A percentile compares a stretch with the other conserved stretches of the same genome.
phyloP scores from a whole-genome alignment of 2,797 vertebrate genomes.

The Natrix natrix region DNA sequence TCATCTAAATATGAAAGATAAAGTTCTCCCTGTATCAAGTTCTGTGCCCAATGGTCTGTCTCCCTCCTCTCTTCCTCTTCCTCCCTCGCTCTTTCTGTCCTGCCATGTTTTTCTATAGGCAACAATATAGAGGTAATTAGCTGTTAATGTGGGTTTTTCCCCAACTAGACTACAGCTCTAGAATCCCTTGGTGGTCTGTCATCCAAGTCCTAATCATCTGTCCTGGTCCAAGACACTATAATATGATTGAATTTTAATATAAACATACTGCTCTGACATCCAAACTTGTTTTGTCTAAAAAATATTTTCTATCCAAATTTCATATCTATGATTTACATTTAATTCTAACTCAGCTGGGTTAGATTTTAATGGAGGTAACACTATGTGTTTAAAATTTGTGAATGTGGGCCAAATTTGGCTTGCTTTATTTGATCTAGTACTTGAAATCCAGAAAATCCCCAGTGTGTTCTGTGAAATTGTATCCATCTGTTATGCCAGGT shows the following conservation, averaged over 20 bases:
- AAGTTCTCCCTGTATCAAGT: not conserved
- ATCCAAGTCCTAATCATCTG: not conserved
- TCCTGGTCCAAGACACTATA: not conserved
- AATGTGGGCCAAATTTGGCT: not conserved
- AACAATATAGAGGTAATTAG: not conserved
- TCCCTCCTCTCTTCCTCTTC: not conserved
- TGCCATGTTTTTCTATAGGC: not conserved
- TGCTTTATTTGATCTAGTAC: not conserved
- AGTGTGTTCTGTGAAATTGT: not conserved
- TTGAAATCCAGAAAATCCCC: not conserved
- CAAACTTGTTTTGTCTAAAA: not conserved
- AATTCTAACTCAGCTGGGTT: not conserved
- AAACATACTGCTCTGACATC: not conserved
- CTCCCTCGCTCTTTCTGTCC: not conserved
- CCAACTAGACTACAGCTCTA: not conserved
- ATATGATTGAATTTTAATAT: not conserved
- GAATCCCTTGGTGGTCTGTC: not conserved
- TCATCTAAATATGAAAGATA: not conserved
- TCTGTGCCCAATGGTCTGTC: not conserved
- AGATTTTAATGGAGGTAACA: not conserved
- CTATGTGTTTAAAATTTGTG: not conserved
- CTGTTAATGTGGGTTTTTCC: not conserved
- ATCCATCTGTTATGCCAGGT: constrained; percentile 1
- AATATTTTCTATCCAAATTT: not conserved
- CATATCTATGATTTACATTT: not conserved